These are phyloP conservation scores for Coleophora flavipennella DNA, from an alignment of 2,888 invertebrate genomes.

Conservation along the genomic window DNA sequence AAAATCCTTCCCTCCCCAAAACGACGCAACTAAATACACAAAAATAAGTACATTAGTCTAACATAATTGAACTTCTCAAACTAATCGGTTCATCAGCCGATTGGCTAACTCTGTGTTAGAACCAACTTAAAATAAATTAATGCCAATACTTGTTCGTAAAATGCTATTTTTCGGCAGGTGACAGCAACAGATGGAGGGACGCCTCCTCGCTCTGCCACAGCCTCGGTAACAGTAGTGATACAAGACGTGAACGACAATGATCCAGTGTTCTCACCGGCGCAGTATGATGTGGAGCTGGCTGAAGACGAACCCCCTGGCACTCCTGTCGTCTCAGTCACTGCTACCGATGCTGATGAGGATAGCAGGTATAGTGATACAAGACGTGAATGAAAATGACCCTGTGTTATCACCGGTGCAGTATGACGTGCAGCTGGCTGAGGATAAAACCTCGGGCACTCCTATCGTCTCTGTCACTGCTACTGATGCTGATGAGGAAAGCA, in stretches of 20 bases:
- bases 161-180: slow-evolving; percentile 59
- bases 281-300: slow-evolving; percentile 91
- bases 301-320: slow-evolving; percentile 94
- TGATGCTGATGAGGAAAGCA: slow-evolving; percentile 90
- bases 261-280: slow-evolving; percentile 93
- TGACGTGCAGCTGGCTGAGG: slow-evolving; percentile 91
- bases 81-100: no score
- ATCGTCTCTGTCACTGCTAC: slow-evolving; percentile 91
- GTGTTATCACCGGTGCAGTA: slow-evolving; percentile 95
- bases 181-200: slow-evolving; percentile 89
- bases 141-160: background rate
- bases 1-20: no score
- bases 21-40: no score
- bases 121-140: background rate
- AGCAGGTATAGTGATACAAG: slow-evolving; percentile 85
- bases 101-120: no score
- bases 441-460: slow-evolving; percentile 91
- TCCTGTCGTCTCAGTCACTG: slow-evolving; percentile 89
- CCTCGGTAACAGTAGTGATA: slow-evolving; percentile 89
- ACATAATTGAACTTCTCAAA: no score
- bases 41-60: no score
- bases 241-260: slow-evolving; percentile 97
- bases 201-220: slow-evolving; percentile 88
- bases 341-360: slow-evolving; percentile 93
- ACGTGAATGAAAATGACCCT: slow-evolving; percentile 97